Percentiles rank a stretch among this genome's conserved stretches.
These are phyloP conservation scores for Podargus strigoides DNA, from an alignment of 2,797 vertebrate genomes.

Conservation along the genomic window DNA sequence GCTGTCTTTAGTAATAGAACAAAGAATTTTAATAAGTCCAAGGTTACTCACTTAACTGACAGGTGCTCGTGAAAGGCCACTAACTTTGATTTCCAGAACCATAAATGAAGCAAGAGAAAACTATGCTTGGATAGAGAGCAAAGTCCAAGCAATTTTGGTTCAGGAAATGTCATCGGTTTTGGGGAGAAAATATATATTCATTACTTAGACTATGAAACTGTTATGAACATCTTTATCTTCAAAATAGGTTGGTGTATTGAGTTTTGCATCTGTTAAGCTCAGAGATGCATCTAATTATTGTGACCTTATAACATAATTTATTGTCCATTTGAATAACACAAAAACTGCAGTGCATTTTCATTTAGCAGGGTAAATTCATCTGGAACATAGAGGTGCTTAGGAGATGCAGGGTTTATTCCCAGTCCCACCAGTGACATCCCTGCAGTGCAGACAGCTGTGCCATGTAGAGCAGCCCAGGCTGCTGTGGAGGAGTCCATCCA, in stretches of 20 bases:
- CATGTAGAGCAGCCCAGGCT: background rate
- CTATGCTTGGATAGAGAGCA: background rate
- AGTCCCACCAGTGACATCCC: background rate
- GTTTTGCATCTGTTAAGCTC: background rate
- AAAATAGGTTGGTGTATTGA: background rate
- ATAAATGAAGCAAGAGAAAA: background rate
- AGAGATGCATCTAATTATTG: background rate
- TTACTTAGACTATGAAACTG: background rate
- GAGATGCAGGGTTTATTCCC: rapidly evolving
- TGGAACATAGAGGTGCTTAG: background rate
- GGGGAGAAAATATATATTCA: background rate
- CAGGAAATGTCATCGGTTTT: background rate
- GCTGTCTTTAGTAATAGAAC: background rate
- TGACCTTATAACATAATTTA: background rate
- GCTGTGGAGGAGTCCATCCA: background rate
- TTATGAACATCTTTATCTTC: background rate
- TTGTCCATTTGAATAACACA: background rate
- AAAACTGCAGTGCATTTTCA: background rate
- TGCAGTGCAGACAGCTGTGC: background rate
- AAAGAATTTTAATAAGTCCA: background rate
- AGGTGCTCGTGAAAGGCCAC: background rate
- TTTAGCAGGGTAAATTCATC: background rate
- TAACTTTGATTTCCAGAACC: background rate
- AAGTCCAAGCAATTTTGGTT: background rate
- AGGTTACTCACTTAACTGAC: background rate